Base-by-base conservation (phyloP, 2,797 vertebrate genomes). In the Naso thynnoides region DNA sequence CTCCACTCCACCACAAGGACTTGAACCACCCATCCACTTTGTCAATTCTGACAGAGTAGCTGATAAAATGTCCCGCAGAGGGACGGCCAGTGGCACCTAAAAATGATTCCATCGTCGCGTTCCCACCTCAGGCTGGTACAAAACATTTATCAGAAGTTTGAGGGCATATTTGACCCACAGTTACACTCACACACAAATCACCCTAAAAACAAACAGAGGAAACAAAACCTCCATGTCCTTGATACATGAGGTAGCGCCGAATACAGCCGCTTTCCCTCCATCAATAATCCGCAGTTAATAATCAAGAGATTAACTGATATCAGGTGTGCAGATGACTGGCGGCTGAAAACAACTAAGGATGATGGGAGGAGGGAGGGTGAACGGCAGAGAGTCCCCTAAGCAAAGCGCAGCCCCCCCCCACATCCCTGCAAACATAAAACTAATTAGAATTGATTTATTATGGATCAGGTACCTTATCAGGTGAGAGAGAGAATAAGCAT, bases 361-460 rank as follows among this genome's bases (percentile, higher is more conserved):
- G 84, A 76, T 39, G 66, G 50, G 56, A 49, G 41, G 50, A 44
- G 14, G 49, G 19, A 21, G 58, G 53, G 5, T 2, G 53, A 61
- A 48, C 61, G 59, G 68, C 70, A 62, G 49, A 57, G 79, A 70
- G 71, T 70, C 93, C 93, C 93, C 82, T 86, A 85, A 93, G 91
- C 86, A 89, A 91, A 91, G 55, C 8, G 2, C 18, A 42, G 27
- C 7, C 44, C 39, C 36, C 27, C 36, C 44, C 21, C 45, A 2
- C 41, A 54, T 23, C 72, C 68, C 31, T 60, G 24, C 67, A 58
- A 79, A 76, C 87, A 85, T 83, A 83, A 95, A 96, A 93, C 95
- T 97, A 98, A 98, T 98, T 97, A 96, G 91, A 97, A 96, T 96
- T 95, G 96, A 98, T 97, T 96, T 95, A 96, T 95, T 96, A 97